These are phyloP conservation scores for Megamerina dolium DNA, from an alignment of 2,888 invertebrate genomes.

Conservation along the genomic window DNA sequence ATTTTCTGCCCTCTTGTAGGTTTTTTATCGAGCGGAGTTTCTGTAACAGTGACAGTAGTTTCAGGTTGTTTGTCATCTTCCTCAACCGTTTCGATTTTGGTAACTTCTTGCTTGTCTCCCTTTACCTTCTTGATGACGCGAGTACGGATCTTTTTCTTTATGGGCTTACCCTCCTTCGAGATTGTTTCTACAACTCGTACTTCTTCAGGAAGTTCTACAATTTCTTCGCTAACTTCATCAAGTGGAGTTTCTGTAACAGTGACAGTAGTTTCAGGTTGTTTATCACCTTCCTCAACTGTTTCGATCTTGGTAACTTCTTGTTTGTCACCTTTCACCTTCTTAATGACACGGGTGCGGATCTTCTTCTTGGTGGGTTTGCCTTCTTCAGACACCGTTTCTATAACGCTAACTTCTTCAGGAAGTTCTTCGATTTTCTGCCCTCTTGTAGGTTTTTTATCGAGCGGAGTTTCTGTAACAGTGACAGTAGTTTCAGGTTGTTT, in stretches of 20 bases:
- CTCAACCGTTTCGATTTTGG: constrained; percentile 27
- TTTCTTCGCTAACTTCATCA: constrained; percentile 10
- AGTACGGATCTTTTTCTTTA: constrained; percentile 25
- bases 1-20: constrained; percentile 14
- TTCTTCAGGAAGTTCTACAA: constrained; percentile 17
- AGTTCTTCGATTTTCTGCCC: constrained; percentile 16
- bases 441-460: constrained; percentile 22
- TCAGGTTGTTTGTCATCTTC: constrained; percentile 26
- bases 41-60: constrained; percentile 24
- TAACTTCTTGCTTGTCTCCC: constrained; percentile 26
- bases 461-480: constrained; percentile 25
- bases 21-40: constrained; percentile 14
- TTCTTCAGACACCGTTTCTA: constrained; percentile 16
- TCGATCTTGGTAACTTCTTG: constrained; percentile 20
- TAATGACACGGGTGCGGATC: constrained; percentile 13
- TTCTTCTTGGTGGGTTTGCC: constrained; percentile 17
- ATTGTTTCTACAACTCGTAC: constrained; percentile 33
- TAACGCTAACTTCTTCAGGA: constrained; percentile 15
- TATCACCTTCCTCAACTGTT: no score
- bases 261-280: constrained; percentile 16
- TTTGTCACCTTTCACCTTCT: no score
- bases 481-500: constrained; percentile 39
- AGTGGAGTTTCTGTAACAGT: constrained; percentile 14
- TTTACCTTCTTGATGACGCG: constrained; percentile 27
- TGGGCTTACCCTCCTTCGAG: constrained; percentile 33